phyloP scores from a whole-genome alignment of 2,113 vertebrate genomes.

The Prochilodus magdalenae region DNA sequence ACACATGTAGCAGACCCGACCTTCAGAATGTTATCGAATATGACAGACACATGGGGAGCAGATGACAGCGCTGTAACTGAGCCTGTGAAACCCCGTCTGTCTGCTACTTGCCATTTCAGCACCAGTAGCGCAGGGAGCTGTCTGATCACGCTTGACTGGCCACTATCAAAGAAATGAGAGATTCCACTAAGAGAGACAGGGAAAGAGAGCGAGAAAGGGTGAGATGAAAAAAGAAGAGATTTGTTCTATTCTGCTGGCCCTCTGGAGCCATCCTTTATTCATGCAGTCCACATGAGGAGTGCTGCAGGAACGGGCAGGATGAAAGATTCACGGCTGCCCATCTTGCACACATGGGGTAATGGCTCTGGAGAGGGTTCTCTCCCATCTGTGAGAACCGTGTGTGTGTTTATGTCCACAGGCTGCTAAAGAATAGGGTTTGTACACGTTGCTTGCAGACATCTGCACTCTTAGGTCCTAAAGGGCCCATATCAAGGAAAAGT shows the following conservation, averaged over 20 bases:
- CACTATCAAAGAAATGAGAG: slow-evolving; percentile 48
- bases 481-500: too few relatives aligned
- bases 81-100: not conserved
- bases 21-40: not conserved
- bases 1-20: slow-evolving; percentile 4
- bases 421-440: not conserved
- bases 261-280: slow-evolving; percentile 73
- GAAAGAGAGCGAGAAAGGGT: slow-evolving; percentile 16
- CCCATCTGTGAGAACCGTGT: not conserved
- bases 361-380: slow-evolving; percentile 25
- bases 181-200: slow-evolving; percentile 28
- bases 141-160: slow-evolving; percentile 49
- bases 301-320: slow-evolving; percentile 56
- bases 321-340: slow-evolving; percentile 71
- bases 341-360: slow-evolving; percentile 66
- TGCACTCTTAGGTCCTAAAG: too few relatives aligned
- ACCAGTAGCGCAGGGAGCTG: slow-evolving; percentile 27
- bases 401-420: slow-evolving; percentile 34
- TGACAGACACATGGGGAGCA: not conserved
- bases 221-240: slow-evolving; percentile 37
- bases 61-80: not conserved
- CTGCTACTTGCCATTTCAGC: slow-evolving; percentile 3
- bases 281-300: slow-evolving; percentile 67
- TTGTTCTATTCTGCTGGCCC: slow-evolving; percentile 61
- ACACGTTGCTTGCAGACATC: not conserved